Conservation (phyloP, 2,797 vertebrate species). For the Hirundo rustica region DNA sequence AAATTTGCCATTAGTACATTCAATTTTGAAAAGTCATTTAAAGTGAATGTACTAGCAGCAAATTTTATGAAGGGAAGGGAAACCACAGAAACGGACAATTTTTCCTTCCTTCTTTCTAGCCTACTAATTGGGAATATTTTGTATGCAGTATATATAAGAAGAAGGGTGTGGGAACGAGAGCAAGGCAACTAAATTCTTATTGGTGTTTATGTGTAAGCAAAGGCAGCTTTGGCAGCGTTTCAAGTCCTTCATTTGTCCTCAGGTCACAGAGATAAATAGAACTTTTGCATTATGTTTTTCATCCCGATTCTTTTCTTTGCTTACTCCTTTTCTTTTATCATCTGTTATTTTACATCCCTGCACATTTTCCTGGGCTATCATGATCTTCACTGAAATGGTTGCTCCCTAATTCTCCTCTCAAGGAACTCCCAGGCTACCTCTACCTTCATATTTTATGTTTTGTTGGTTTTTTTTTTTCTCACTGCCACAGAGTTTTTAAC, state of each 20-base stretch:
- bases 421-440: not conserved
- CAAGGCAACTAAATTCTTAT: not conserved
- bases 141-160: not conserved
- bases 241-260: slow-evolving; percentile 32
- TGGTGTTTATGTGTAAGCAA: slow-evolving; percentile 2
- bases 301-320: not conserved
- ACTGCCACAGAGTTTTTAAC: not conserved
- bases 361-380: not conserved
- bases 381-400: not conserved
- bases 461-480: not conserved
- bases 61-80: not conserved
- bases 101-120: not conserved
- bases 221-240: slow-evolving; percentile 23
- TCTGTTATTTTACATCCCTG: not conserved
- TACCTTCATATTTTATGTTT: not conserved
- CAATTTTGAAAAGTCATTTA: too few relatives aligned
- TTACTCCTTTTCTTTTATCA: not conserved
- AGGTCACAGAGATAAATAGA: not conserved
- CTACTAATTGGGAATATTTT: not conserved
- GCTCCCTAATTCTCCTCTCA: not conserved
- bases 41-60: not conserved
- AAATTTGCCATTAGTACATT: not conserved
- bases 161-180: not conserved
- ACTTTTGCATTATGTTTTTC: not conserved
- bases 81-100: not conserved